Evolutionary conservation across 2,113 vertebrate genomes (phyloP), one percentile per base, ranked within the genome.

Genomic region (Sarotherodon lohbergeri): DNA sequence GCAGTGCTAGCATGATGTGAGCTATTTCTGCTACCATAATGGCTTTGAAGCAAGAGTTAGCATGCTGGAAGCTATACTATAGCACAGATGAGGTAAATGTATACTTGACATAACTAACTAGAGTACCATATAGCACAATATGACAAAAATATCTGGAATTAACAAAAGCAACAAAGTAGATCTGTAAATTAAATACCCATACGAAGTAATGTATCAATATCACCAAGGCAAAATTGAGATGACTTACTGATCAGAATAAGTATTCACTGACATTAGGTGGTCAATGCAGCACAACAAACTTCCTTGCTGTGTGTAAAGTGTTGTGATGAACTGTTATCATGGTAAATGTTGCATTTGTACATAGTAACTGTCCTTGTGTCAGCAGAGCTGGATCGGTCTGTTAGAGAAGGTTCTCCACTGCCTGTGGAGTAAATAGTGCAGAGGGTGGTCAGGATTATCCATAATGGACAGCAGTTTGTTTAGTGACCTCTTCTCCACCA

Each of bases 141-240:
- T 0, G 3, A 24, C 11, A 41, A 43, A 71, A 43, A 43, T 16
- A 71, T 3, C n/a, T 43, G 22, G 0, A 71, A 9, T 9, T 9
- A 27, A 71, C 39, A 16, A 27, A 71, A 27, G 1, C 22, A 41
- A 22, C 19, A 6, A 39, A 13, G 19, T 66, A 39, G 22, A 66
- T 8, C 61, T 39, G 61, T 39, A 66, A 22, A 27, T 71, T 43
- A 71, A 71, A 71, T 16, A 9, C 39, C 16, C 7, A 24, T 41
- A 9, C 1, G 0, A 43, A 43, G 39, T 63, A 63, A 34, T 63
- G 5, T 43, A 24, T 43, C 4, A 71, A 43, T 43, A 27, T 24
- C 13, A 6, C 12, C 63, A 22, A 1, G n/a, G 36, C 11, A 68
- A 68, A 41, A 3, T 43, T 43, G 24, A 66, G 19, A 39, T 66